Evolutionary conservation across 2,888 invertebrate genomes (phyloP).

Genomic region (Venustoraphidia nigricollis): DNA sequence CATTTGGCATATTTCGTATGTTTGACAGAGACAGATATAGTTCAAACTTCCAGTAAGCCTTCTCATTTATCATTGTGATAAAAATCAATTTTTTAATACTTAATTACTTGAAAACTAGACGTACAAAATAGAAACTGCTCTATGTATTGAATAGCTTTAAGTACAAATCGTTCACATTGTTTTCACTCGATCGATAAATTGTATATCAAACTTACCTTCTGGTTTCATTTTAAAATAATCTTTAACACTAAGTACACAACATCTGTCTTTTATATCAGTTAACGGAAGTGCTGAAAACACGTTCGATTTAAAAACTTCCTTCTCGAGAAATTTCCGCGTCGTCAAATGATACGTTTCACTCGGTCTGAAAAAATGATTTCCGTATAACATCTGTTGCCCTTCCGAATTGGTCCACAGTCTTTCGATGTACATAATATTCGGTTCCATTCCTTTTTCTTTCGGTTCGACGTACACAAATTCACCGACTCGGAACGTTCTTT

Average conservation of each 20-base stretch:
- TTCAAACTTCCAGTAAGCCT: no score
- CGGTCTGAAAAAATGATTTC: constrained; percentile 82
- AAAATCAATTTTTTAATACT: no score
- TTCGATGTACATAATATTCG: constrained; percentile 74
- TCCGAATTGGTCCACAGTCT: constrained; percentile 74
- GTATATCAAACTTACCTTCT: constrained; percentile 34
- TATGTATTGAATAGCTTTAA: no score
- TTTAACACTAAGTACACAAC: constrained; percentile 85
- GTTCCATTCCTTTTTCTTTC: constrained; percentile 46
- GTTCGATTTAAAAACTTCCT: constrained; percentile 94
- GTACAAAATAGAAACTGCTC: no score
- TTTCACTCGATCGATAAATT: not conserved
- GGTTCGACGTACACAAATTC: constrained; percentile 86
- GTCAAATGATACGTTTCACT: constrained; percentile 93
- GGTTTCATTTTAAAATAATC: constrained; percentile 87
- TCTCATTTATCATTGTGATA: no score
- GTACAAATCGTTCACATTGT: not conserved
- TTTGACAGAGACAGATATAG: no score
- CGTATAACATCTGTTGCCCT: constrained; percentile 76
- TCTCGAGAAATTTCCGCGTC: constrained; percentile 87
- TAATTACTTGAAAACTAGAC: no score
- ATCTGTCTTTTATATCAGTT: constrained; percentile 72
- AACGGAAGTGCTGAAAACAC: constrained; percentile 70
- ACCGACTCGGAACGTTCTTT: constrained; percentile 61
- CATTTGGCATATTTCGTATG: no score